Evolutionary conservation across 2,797 vertebrate species (phyloP).

Genomic region (Sebastes cheni): DNA sequence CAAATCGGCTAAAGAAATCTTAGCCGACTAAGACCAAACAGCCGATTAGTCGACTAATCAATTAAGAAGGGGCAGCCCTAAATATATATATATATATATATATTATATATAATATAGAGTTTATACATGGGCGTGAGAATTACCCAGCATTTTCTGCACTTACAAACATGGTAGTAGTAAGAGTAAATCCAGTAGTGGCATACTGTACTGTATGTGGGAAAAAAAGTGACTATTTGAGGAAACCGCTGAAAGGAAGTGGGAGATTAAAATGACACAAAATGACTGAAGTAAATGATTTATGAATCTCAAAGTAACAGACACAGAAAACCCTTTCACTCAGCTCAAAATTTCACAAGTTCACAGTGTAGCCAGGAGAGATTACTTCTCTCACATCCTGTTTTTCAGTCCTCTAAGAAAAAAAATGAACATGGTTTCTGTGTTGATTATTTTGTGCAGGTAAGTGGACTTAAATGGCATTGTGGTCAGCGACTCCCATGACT

Average conservation of each 20-base stretch:
- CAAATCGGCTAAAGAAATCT: too few species aligned
- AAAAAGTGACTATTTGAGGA: slow-evolving; percentile 28
- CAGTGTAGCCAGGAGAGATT: not conserved
- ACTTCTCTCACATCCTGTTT: not conserved
- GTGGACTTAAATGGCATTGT: not conserved
- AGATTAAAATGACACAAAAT: slow-evolving; percentile 31
- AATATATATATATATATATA: not conserved
- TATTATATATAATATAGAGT: not conserved
- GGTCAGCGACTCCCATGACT: not conserved
- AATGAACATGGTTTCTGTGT: not conserved
- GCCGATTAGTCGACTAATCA: too few species aligned
- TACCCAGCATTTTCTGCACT: not conserved
- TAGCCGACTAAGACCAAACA: too few species aligned
- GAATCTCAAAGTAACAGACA: slow-evolving; percentile 34
- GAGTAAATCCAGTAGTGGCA: not conserved
- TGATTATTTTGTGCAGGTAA: not conserved
- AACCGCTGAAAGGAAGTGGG: slow-evolving; percentile 2
- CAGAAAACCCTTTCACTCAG: slow-evolving; percentile 13
- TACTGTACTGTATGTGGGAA: slow-evolving; percentile 6
- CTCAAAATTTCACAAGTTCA: not conserved
- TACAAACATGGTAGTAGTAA: not conserved
- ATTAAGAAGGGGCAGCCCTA: too few species aligned
- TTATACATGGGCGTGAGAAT: not conserved
- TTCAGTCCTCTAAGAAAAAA: not conserved
- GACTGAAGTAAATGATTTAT: slow-evolving; percentile 41